Percentiles rank a stretch among this genome's conserved stretches.
Evolutionary conservation across 2,888 invertebrate species (phyloP).

Genomic region (Nephrotoma guestfalica): DNA sequence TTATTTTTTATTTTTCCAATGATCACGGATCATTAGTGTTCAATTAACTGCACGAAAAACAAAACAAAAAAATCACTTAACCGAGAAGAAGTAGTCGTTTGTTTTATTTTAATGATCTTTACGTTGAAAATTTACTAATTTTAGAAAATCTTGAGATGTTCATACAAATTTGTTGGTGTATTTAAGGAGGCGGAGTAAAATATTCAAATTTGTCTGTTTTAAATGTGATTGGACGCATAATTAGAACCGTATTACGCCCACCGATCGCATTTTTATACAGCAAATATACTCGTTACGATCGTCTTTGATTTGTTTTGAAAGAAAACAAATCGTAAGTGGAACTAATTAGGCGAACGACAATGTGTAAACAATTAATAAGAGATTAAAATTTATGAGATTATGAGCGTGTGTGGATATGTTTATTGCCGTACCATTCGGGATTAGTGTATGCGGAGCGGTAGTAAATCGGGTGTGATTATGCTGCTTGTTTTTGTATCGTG

Average conservation of each 20-base stretch:
- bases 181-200: neutral
- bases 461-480: neutral
- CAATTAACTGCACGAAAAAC: neutral
- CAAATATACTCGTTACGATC: neutral
- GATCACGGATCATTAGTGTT: neutral
- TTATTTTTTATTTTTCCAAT: neutral
- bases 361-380: neutral
- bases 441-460: neutral
- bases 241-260: neutral
- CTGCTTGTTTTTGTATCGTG: neutral
- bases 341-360: neutral
- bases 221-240: neutral
- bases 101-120: neutral
- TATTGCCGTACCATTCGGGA: neutral
- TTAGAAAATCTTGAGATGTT: neutral
- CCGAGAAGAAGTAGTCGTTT: neutral
- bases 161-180: neutral
- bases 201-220: neutral
- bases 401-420: neutral
- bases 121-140: neutral
- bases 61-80: neutral
- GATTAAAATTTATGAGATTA: neutral
- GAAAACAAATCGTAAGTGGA: constrained; percentile 1
- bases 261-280: neutral
- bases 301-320: neutral